Base-by-base conservation (phyloP, 2,797 vertebrate species). In the Channa striata region DNA sequence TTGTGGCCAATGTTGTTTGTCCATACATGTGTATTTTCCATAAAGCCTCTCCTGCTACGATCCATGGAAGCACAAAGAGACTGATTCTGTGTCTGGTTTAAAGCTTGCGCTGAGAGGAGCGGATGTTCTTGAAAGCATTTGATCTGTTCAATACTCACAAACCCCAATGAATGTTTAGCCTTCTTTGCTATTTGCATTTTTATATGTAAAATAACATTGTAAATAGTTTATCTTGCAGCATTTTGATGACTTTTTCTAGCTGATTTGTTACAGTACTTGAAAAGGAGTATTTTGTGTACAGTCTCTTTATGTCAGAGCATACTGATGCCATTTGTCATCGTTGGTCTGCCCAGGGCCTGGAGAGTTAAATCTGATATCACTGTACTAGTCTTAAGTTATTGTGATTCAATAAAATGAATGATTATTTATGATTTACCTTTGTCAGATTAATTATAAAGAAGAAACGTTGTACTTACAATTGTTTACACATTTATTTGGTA, bases 381-480 rank as follows among this genome's bases (percentile, higher is more conserved):
- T 97, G 96, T 97, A 96, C 94, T 95, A 94, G 96, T 97, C 96
- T 97, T 98, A 98, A 98, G 95, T 99, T 98, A 98, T 98, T 96
- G 96, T 95, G 94, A 96, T 95, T 95, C 94, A 98, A 98, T 98
- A 98, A 97, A 98, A 95, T 93, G 88, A 91, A 96, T 95, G 92
- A 95, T 96, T 98, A 98, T 98, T 98, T 98, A 98, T 93, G 84
- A 85, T 64, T 86, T 67, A 81, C 77, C 75, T 65, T 60, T 63
- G 67, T 66, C 11, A 14, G 17, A 23, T 14, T 49, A 67, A 51
- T 10, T 56, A 17, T 25, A 23, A 23, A 16, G 1, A 25, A 54
- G 14, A 76, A 3, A 48, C 44, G 40, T 2, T 4, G 20, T 8
- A 39, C 9, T 56, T 77, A 20, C 53, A 81, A 72, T 66, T 63